phyloP scores from a whole-genome alignment of 1,140 invertebrate species.

The Latrodectus geometricus region DNA sequence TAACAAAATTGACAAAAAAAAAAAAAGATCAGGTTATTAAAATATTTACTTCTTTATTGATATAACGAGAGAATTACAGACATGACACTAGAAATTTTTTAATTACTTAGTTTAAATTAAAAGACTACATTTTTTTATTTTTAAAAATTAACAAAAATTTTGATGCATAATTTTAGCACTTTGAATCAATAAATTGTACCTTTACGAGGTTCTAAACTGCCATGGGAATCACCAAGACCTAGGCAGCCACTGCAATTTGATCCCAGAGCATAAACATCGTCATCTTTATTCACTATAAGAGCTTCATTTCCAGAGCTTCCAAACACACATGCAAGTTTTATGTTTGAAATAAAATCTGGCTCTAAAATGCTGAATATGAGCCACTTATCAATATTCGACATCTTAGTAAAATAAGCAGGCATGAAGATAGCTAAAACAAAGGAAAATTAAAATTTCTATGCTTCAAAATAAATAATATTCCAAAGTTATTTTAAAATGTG shows the following conservation, averaged over 20 bases:
- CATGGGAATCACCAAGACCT: conserved; percentile 74
- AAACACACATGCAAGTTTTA: conserved; percentile 75
- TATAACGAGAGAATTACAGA: not conserved
- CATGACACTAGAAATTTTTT: not conserved
- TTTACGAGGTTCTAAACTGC: conserved; percentile 74
- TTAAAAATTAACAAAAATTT: no score
- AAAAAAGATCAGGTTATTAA: no score
- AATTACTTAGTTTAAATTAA: not conserved
- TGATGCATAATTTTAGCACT: not conserved
- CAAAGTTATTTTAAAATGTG: not conserved
- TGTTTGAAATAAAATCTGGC: conserved; percentile 71
- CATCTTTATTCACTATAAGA: conserved; percentile 75
- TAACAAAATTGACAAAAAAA: no score
- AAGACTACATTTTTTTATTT: not conserved
- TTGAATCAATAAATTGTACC: conserved; percentile 27
- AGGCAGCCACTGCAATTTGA: conserved; percentile 75
- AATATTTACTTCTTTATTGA: not conserved
- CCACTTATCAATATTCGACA: conserved; percentile 74
- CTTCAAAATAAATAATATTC: not conserved
- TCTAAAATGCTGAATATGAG: conserved; percentile 75
- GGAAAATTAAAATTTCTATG: not conserved
- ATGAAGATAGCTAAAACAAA: conserved; percentile 3
- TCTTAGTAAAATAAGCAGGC: conserved; percentile 31
- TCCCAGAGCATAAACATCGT: conserved; percentile 76
- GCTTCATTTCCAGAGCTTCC: conserved; percentile 78